Percentiles rank a stretch among this genome's conserved stretches.
Conservation (phyloP, 2,888 invertebrate genomes). For the Zelleria hepariella region DNA sequence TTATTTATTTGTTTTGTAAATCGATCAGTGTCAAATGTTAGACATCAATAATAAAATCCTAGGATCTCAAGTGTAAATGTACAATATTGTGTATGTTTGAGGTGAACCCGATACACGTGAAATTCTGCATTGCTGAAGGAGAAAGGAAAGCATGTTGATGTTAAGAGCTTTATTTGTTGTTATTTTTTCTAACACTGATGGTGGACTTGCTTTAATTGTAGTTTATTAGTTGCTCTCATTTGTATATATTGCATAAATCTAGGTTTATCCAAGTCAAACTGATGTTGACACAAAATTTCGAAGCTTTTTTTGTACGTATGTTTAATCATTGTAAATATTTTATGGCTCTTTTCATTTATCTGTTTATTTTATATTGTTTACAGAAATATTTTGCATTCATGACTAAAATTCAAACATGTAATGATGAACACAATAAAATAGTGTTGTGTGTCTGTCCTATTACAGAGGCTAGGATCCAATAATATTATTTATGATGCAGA, state of each 20-base stretch:
- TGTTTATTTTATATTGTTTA: constrained; percentile 56
- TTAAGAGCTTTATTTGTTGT: constrained; percentile 27
- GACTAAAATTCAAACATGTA: neutral
- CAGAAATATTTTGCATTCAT: constrained; percentile 29
- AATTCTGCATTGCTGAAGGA: neutral
- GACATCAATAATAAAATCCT: constrained; percentile 44
- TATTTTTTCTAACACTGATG: constrained; percentile 9
- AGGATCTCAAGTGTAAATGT: constrained; percentile 51
- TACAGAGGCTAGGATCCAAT: neutral
- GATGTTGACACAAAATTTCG: neutral
- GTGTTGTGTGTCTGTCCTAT: neutral
- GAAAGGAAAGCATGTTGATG: constrained; percentile 10
- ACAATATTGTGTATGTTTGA: constrained; percentile 17
- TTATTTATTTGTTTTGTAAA: constrained; percentile 67
- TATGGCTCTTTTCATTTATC: constrained; percentile 49
- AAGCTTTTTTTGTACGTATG: neutral
- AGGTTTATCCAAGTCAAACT: neutral
- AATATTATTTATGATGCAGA: neutral
- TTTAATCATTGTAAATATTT: constrained; percentile 51
- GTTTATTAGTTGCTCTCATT: constrained; percentile 20
- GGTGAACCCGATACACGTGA: neutral
- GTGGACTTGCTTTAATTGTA: constrained; percentile 17
- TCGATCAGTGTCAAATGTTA: constrained; percentile 65
- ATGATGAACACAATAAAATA: neutral
- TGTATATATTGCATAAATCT: constrained; percentile 18